Evolutionary conservation across 1,140 invertebrate species (phyloP).

Genomic region (Drosophila setifemur): DNA sequence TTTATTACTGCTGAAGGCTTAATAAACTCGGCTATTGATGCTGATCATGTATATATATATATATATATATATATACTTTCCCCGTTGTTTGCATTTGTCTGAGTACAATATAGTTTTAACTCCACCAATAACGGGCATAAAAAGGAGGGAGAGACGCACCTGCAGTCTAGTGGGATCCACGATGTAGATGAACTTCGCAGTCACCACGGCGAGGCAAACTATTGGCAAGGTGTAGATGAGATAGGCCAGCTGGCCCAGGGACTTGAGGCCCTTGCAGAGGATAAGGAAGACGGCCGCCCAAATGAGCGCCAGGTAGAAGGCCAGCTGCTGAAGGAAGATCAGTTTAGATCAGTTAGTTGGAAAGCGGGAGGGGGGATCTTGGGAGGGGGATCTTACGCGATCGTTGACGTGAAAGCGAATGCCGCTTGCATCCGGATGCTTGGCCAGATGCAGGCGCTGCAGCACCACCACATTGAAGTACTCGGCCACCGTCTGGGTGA

Average conservation of each 20-base stretch:
- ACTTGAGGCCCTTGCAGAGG: constrained; percentile 93
- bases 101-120: too few relatives aligned
- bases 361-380: background rate
- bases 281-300: constrained; percentile 95
- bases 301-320: constrained; percentile 93
- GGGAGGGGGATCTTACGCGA: constrained; percentile 57
- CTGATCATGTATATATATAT: too few relatives aligned
- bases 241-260: constrained; percentile 90
- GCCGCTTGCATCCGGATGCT: constrained; percentile 67
- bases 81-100: too few relatives aligned
- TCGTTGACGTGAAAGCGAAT: constrained; percentile 75
- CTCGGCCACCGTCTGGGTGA: constrained; percentile 90
- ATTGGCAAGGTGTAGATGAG: constrained; percentile 63
- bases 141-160: constrained; percentile 23
- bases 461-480: constrained; percentile 92
- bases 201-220: constrained; percentile 51
- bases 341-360: constrained; percentile 13
- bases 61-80: too few relatives aligned
- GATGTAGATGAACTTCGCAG: constrained; percentile 64
- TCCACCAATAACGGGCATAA: too few relatives aligned
- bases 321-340: constrained; percentile 85
- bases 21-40: too few relatives aligned
- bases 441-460: constrained; percentile 87
- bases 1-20: too few relatives aligned
- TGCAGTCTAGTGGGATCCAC: constrained; percentile 66